A percentile compares a stretch with the other conserved stretches of the same genome.
phyloP scores from a whole-genome alignment of 1,140 invertebrate genomes.

The Drosophila guanche region DNA sequence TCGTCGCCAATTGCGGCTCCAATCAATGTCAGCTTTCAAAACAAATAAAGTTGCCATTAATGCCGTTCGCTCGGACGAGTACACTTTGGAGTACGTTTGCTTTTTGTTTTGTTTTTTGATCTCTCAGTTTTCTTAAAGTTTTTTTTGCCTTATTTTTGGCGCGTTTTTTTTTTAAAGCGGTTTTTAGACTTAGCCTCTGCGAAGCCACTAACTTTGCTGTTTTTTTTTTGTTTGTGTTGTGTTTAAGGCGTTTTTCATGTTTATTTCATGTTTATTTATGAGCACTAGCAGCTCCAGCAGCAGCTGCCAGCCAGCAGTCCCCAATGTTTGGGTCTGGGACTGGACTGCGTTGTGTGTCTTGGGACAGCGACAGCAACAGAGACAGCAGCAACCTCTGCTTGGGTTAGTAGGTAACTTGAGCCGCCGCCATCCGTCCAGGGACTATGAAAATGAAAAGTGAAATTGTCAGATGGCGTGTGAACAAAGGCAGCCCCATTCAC shows the following conservation, averaged over 20 bases:
- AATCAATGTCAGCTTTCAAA: slow-evolving; percentile 82
- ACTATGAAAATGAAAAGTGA: slow-evolving; percentile 61
- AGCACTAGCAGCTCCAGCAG: slow-evolving; percentile 62
- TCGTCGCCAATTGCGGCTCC: slow-evolving; percentile 70
- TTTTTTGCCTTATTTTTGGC: slow-evolving; percentile 60
- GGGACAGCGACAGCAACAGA: too few relatives aligned
- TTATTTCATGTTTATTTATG: slow-evolving; percentile 82
- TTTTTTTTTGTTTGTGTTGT: slow-evolving; percentile 44
- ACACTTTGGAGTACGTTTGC: slow-evolving; percentile 43
- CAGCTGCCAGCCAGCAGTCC: slow-evolving; percentile 53
- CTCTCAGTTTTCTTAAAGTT: slow-evolving; percentile 18
- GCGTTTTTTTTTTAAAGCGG: slow-evolving; percentile 60
- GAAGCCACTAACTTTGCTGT: slow-evolving; percentile 14
- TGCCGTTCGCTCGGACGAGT: slow-evolving; percentile 34
- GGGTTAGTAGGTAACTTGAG: slow-evolving; percentile 56
- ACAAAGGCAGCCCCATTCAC: slow-evolving; percentile 10
- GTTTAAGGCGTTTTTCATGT: slow-evolving; percentile 70
- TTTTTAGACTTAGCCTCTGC: slow-evolving; percentile 59
- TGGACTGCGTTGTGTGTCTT: too few relatives aligned
- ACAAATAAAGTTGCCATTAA: slow-evolving; percentile 81
- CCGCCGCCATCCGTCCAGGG: slow-evolving; percentile 13
- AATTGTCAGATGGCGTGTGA: slow-evolving; percentile 75
- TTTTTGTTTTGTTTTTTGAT: slow-evolving; percentile 25
- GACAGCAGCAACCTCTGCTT: neutral
- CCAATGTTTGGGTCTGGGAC: too few relatives aligned